A percentile compares a stretch with the other conserved stretches of the same genome.
phyloP scores from a whole-genome alignment of 1,140 invertebrate genomes.

The Nylanderia fulva region DNA sequence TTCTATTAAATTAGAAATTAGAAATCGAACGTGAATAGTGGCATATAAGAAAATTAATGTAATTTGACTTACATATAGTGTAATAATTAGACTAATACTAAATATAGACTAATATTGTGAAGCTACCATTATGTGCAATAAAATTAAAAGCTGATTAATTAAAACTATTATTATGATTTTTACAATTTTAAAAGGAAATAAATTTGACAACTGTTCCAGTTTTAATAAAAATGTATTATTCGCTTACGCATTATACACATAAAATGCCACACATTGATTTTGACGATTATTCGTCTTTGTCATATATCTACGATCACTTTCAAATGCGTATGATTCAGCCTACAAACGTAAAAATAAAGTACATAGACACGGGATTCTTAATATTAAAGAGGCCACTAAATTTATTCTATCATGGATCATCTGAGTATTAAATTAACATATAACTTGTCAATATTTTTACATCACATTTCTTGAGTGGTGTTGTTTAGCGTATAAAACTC shows the following conservation, averaged over 20 bases:
- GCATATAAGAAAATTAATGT: neutral
- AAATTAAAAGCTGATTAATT: neutral
- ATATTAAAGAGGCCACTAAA: neutral
- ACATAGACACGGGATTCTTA: neutral
- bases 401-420: neutral
- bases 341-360: neutral
- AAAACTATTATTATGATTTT: neutral
- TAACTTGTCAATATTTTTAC: neutral
- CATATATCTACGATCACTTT: neutral
- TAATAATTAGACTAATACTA: neutral
- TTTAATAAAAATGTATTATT: conserved; percentile 35
- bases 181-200: no score
- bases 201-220: neutral
- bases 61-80: neutral
- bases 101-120: neutral
- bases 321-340: neutral
- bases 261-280: conserved; percentile 23
- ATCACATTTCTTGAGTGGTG: neutral
- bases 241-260: neutral
- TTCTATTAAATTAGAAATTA: no score
- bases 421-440: neutral
- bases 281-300: neutral
- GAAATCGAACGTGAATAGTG: neutral
- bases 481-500: neutral
- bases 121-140: neutral